Base-by-base conservation (phyloP, 2,888 invertebrate species). In the Drosophila kanekoi region DNA sequence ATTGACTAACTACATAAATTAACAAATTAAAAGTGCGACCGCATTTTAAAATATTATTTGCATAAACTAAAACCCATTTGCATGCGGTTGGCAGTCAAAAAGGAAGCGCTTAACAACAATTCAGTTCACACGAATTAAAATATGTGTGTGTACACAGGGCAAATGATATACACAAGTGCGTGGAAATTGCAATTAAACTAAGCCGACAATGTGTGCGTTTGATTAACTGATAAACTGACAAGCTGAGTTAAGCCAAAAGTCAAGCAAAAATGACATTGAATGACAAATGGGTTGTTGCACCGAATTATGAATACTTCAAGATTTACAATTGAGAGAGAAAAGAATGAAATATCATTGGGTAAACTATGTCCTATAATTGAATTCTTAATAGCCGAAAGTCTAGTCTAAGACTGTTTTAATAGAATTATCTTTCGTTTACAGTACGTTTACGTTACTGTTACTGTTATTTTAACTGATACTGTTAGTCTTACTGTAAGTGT, bases 171-270 rank as follows among this genome's bases (percentile, higher is more conserved):
- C 32, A 9, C 13, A 28, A 28, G 28, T 28, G 16, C 20, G 23
- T 57, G 57, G 14, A 38, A 69, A 68, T 72, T 70, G 44, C 68
- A 82, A 77, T 82, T 85, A 85, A 67, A 49, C 74, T 60, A 38
- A 74, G 59, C 53, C 70, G 72, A 84, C 71, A 79, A 51, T 58
- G 13, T 51, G 37, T 38, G 57, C 16, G 23, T 57, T 10, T 40
- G 69, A 57, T 58, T 40, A 43, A 59, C 35, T 33, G 58, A 52
- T 47, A 32, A 49, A 56, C 23, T 43, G 48, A 62, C 47, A 68
- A 38, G 63, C 40, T 60, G 44, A 28, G 52, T 38, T 33, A 11
- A 48, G 53, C 11, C 28, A 33, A 63, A 38, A 56, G 41, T 53
- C 48, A 68, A 49, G 10, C 33, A 1, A 13, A 52, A 51, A 58